Evolutionary conservation across 2,888 invertebrate genomes (phyloP).

Genomic region (Eilema sororculum): DNA sequence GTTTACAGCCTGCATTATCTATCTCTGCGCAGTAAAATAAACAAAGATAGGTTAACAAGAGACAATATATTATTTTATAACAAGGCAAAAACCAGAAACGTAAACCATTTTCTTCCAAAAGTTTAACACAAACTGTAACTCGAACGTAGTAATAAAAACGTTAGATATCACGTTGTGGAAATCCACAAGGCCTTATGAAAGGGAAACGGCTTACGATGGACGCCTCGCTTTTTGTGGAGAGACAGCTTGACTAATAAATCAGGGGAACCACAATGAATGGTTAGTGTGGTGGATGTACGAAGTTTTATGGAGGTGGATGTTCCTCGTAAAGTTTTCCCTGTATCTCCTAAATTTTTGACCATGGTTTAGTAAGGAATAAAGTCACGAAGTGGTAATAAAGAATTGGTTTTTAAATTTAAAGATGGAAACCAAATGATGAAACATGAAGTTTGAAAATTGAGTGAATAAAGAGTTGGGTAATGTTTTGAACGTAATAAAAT

Average conservation of each 20-base stretch:
- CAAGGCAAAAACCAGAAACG: constrained; percentile 17
- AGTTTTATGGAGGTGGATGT: constrained; percentile 16
- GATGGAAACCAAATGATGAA: neutral
- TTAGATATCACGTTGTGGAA: constrained; percentile 56
- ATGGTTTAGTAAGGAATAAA: neutral
- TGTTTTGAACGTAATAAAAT: neutral
- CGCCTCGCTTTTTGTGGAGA: constrained; percentile 65
- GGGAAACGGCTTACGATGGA: constrained; percentile 63
- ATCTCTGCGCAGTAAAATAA: neutral
- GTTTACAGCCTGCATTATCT: neutral
- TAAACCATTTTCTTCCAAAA: constrained; percentile 25
- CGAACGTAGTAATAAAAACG: constrained; percentile 53
- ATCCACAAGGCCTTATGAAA: constrained; percentile 55
- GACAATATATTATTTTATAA: constrained; percentile 13
- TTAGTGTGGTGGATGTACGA: constrained; percentile 41
- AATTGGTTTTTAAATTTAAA: neutral
- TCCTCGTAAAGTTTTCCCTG: constrained; percentile 6
- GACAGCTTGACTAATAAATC: constrained; percentile 68
- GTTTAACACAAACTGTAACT: constrained; percentile 31
- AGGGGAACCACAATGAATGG: constrained; percentile 61
- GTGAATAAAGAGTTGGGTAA: neutral
- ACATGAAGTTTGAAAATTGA: neutral
- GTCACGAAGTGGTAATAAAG: neutral
- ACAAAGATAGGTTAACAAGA: neutral
- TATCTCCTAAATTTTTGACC: neutral